Conservation (phyloP, 2,797 vertebrate genomes). For the Thunnus albacares region DNA sequence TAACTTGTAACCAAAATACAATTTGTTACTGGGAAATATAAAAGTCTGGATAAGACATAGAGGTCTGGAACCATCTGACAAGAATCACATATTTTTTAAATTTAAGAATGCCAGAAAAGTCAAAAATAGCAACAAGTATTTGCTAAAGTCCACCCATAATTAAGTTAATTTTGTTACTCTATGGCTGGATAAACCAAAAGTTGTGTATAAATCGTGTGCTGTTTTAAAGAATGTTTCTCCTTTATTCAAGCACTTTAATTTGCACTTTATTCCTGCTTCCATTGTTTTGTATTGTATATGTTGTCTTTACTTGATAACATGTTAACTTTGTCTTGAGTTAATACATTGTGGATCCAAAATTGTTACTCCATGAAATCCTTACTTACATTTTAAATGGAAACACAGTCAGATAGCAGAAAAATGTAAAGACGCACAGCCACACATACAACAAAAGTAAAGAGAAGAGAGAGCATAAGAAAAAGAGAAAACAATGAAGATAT, state of each 20-base stretch:
- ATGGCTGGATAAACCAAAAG: neutral
- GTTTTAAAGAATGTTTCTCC: neutral
- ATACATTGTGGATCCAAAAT: neutral
- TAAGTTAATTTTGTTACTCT: neutral
- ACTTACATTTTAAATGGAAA: conserved; percentile 4
- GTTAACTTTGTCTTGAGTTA: neutral
- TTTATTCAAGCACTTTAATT: neutral
- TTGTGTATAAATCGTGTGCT: neutral
- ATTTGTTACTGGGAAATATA: neutral
- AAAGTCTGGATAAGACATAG: neutral
- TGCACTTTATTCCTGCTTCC: neutral
- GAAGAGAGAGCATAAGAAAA: neutral
- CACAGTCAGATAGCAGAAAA: neutral
- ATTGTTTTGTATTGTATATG: neutral
- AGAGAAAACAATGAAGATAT: neutral
- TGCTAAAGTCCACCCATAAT: neutral
- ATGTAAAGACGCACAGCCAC: neutral
- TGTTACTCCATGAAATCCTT: conserved; percentile 9
- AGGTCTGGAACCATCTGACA: too few species aligned
- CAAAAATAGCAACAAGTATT: neutral
- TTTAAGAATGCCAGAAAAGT: neutral
- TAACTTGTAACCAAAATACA: neutral
- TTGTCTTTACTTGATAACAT: neutral
- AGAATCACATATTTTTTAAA: too few species aligned
- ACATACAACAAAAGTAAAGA: neutral